These are phyloP conservation scores for Eumaeus atala DNA, from an alignment of 1,140 invertebrate genomes.

Conservation along the genomic window DNA sequence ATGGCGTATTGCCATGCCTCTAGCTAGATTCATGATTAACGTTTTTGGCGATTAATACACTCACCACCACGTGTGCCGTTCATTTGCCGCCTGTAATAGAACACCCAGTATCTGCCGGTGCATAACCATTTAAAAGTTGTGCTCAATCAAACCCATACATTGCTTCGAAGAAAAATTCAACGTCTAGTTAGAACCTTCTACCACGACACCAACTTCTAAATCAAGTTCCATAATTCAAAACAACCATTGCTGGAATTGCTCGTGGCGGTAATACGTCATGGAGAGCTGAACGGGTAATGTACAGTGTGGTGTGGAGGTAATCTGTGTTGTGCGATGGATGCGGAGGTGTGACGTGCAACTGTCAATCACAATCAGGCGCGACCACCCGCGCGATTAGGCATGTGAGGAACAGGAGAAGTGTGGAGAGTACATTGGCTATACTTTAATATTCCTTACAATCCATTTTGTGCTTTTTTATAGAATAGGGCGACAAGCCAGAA, in stretches of 20 bases:
- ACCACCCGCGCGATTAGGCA: slow-evolving; percentile 65
- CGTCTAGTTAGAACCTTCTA: slow-evolving; percentile 8
- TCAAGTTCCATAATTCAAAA: not conserved
- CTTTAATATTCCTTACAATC: too few species aligned
- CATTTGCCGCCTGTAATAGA: too few species aligned
- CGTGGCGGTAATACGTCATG: not conserved
- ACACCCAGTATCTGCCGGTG: too few species aligned
- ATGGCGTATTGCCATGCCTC: too few species aligned
- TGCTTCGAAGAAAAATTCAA: not conserved
- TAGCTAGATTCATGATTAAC: too few species aligned
- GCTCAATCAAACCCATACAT: not conserved
- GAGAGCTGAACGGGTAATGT: not conserved
- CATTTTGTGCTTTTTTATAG: too few species aligned
- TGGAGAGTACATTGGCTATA: slow-evolving; percentile 24
- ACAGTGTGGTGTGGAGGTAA: slow-evolving; percentile 19
- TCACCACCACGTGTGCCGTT: too few species aligned
- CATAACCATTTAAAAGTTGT: not conserved
- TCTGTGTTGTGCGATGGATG: slow-evolving; percentile 32
- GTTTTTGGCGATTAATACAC: too few species aligned
- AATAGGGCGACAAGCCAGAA: too few species aligned
- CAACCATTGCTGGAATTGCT: not conserved
- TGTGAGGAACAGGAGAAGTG: slow-evolving; percentile 25
- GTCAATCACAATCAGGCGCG: slow-evolving; percentile 69
- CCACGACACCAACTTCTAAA: not conserved
- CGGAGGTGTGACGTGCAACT: slow-evolving; percentile 49